Conservation (phyloP, 2,888 invertebrate species). For the Patella ulyssiponensis region DNA sequence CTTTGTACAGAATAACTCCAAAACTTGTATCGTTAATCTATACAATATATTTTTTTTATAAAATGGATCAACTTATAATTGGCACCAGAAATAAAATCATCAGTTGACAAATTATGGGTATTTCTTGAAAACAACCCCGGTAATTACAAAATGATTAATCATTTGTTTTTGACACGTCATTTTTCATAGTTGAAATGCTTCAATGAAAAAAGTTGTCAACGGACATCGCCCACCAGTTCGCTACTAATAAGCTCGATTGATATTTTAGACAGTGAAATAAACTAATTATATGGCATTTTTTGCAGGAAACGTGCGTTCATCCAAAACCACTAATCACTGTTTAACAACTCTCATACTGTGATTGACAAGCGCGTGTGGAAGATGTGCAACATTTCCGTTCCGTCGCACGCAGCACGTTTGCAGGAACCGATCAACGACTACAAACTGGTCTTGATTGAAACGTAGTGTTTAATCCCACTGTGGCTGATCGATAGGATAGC, state of each 20-base stretch:
- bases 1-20: too few relatives aligned
- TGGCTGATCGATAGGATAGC: neutral
- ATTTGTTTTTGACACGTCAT: slow-evolving; percentile 7
- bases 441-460: neutral
- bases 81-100: slow-evolving; percentile 2
- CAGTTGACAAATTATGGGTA: slow-evolving; percentile 3
- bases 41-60: too few relatives aligned
- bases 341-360: neutral
- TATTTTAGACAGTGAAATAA: neutral
- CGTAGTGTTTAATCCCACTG: slow-evolving; percentile 2
- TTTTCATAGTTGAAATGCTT: slow-evolving; percentile 2
- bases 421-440: neutral
- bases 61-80: neutral
- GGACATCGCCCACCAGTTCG: slow-evolving; percentile 5
- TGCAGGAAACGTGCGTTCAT: slow-evolving; percentile 7
- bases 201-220: slow-evolving; percentile 3
- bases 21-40: too few relatives aligned
- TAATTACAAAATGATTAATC: slow-evolving; percentile 2
- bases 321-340: slow-evolving; percentile 4
- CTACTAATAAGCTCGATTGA: neutral
- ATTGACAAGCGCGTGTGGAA: slow-evolving; percentile 11
- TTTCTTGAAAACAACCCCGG: neutral
- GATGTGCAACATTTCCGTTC: slow-evolving; percentile 1
- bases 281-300: neutral
- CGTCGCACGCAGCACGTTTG: slow-evolving; percentile 7